Percentiles rank a stretch among this genome's conserved stretches.
These are phyloP conservation scores for Drosophila repleta DNA, from an alignment of 1,140 invertebrate species.

Conservation along the genomic window DNA sequence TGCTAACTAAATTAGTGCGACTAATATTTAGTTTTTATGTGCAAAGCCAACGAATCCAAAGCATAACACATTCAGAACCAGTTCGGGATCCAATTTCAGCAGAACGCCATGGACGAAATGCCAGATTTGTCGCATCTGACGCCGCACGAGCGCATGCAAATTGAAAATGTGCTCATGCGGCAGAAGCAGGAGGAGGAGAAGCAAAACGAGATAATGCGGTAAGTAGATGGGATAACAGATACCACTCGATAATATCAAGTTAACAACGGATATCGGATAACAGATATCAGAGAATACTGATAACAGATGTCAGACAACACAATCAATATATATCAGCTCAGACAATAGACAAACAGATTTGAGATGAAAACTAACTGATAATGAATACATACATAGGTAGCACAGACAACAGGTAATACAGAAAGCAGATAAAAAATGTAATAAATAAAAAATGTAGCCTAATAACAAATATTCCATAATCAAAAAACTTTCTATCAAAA, in stretches of 20 bases:
- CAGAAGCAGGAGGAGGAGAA: conserved; percentile 98
- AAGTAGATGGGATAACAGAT: conserved; percentile 77
- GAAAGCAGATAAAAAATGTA: too few species aligned
- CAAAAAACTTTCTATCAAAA: too few species aligned
- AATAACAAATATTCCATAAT: too few species aligned
- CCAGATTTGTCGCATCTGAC: conserved; percentile 99
- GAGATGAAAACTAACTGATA: neutral
- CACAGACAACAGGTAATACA: neutral
- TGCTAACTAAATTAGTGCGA: conserved; percentile 40
- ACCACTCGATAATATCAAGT: too few species aligned
- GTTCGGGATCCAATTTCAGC: conserved; percentile 7
- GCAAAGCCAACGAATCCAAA: conserved; percentile 31
- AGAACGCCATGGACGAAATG: conserved; percentile 89
- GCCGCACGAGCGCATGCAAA: conserved; percentile 98
- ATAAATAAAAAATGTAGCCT: too few species aligned
- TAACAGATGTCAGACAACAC: too few species aligned
- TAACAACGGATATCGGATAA: neutral
- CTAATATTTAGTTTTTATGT: conserved; percentile 34
- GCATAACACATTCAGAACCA: conserved; percentile 10
- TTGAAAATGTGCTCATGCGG: conserved; percentile 97
- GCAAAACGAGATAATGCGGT: conserved; percentile 98
- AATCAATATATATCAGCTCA: too few species aligned
- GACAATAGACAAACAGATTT: neutral
- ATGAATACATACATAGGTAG: too few species aligned
- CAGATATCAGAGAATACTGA: neutral